Evolutionary conservation across 2,888 invertebrate genomes (phyloP).

Genomic region (Dasypogon diadema): DNA sequence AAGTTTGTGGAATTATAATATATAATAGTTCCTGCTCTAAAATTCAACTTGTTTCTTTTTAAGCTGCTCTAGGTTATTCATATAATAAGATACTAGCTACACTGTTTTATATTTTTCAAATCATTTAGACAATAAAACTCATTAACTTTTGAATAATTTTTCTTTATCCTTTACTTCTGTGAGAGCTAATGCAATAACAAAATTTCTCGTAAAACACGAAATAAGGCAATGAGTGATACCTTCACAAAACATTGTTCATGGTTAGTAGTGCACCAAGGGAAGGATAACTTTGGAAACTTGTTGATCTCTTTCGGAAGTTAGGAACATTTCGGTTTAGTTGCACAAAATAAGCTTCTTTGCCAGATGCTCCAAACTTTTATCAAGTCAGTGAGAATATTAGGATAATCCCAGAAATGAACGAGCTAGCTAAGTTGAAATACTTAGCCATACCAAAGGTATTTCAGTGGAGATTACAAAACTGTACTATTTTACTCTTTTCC

Average conservation of each 20-base stretch:
- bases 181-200: not conserved
- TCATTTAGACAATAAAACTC: no score
- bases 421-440: not conserved
- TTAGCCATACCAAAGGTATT: not conserved
- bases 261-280: not conserved
- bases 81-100: no score
- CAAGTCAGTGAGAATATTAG: not conserved
- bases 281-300: not conserved
- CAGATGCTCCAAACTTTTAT: not conserved
- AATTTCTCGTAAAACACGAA: not conserved
- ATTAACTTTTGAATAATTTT: no score
- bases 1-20: no score
- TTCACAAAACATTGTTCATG: constrained; percentile 3
- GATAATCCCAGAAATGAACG: not conserved
- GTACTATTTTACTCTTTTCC: not conserved
- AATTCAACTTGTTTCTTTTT: no score
- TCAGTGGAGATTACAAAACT: not conserved
- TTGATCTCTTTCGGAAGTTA: not conserved
- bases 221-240: not conserved
- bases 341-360: not conserved
- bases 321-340: not conserved
- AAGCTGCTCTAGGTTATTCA: no score
- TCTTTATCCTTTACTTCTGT: not conserved
- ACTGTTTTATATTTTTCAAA: no score
- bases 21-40: no score